Conservation (phyloP, 2,888 invertebrate species). For the Drosophila borborema region DNA sequence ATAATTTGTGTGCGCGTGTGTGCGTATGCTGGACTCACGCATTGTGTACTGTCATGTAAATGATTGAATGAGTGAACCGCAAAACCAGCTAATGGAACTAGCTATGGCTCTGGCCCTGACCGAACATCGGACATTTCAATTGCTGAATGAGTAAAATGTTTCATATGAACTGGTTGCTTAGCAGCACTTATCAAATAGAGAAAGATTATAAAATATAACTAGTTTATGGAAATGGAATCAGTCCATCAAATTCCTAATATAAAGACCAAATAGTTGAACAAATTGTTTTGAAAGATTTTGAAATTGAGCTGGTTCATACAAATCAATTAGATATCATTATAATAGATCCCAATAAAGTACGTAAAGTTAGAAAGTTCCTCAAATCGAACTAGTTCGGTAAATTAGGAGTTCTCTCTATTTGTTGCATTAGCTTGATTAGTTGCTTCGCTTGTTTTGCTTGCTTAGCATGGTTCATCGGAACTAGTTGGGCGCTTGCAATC, state of each 20-base stretch:
- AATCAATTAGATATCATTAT: neutral
- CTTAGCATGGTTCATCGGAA: neutral
- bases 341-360: neutral
- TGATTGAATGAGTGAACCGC: conserved; percentile 55
- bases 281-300: too few species aligned
- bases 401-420: neutral
- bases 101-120: too few species aligned
- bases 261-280: too few species aligned
- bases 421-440: neutral
- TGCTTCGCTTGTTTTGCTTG: neutral
- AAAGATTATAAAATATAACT: neutral
- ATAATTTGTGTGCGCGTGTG: conserved; percentile 12
- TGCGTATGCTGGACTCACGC: conserved; percentile 33
- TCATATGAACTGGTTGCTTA: neutral
- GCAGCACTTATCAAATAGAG: neutral
- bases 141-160: neutral
- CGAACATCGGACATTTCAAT: neutral
- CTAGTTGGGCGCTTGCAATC: neutral
- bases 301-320: neutral
- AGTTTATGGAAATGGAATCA: neutral
- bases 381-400: neutral
- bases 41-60: conserved; percentile 54
- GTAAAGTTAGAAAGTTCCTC: neutral
- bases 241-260: neutral
- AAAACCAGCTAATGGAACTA: conserved; percentile 23